These are phyloP conservation scores for Diorhabda elongata DNA, from an alignment of 1,140 invertebrate species.

Conservation along the genomic window DNA sequence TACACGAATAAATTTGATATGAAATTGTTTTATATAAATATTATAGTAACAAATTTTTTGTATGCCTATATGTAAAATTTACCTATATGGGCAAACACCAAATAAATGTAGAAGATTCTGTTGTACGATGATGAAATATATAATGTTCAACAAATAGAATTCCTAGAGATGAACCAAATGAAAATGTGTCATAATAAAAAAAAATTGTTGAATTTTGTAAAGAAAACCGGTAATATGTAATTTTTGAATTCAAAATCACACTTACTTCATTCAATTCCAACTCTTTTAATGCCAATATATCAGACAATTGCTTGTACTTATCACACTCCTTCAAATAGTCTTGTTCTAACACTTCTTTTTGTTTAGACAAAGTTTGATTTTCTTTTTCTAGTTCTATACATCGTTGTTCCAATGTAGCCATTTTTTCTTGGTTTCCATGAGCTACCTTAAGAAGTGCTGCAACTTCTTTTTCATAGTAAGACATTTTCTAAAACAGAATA, in stretches of 20 bases:
- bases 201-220: no score
- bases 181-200: no score
- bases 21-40: no score
- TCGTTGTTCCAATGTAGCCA: slow-evolving; percentile 41
- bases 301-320: slow-evolving; percentile 51
- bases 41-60: no score
- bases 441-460: slow-evolving; percentile 62
- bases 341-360: slow-evolving; percentile 49
- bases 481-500: slow-evolving; percentile 23
- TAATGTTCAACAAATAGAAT: no score
- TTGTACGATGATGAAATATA: no score
- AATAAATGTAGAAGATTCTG: no score
- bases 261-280: slow-evolving; percentile 52
- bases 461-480: slow-evolving; percentile 60
- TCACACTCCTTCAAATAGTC: slow-evolving; percentile 52
- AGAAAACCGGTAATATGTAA: no score
- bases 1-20: no score
- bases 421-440: slow-evolving; percentile 64
- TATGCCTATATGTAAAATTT: no score
- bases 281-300: slow-evolving; percentile 52
- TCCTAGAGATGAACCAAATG: no score
- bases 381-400: slow-evolving; percentile 31
- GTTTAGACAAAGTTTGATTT: slow-evolving; percentile 49
- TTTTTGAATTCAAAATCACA: not conserved
- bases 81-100: no score